phyloP scores from a whole-genome alignment of 2,888 invertebrate species.

The Syrista parreyssii region DNA sequence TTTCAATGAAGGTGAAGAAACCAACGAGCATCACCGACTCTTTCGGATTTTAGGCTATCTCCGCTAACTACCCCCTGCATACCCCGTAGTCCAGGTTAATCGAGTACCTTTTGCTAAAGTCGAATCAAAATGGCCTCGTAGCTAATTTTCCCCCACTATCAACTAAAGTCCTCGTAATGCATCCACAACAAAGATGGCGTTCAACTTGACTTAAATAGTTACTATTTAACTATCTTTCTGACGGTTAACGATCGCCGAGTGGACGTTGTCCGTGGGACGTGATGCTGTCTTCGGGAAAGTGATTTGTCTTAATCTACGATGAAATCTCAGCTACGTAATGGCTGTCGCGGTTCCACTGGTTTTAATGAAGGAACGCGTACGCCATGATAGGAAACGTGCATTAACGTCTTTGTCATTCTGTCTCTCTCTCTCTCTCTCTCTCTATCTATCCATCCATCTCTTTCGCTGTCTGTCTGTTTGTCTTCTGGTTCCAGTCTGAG shows the following conservation, averaged over 20 bases:
- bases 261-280: not conserved
- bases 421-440: not conserved
- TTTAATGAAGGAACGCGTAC: slow-evolving; percentile 12
- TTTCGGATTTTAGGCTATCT: no score
- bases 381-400: slow-evolving; percentile 17
- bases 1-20: no score
- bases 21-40: no score
- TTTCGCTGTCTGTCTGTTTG: not conserved
- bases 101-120: not conserved
- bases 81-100: no score
- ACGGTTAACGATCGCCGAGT: not conserved
- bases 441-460: no score
- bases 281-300: slow-evolving; percentile 11
- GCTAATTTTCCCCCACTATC: not conserved
- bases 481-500: not conserved
- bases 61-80: no score
- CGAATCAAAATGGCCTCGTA: not conserved
- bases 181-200: not conserved
- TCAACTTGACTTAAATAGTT: not conserved
- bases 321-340: slow-evolving; percentile 25
- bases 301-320: slow-evolving; percentile 30
- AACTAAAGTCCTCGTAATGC: not conserved
- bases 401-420: slow-evolving; percentile 1
- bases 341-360: slow-evolving; percentile 4
- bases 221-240: not conserved